Base-by-base conservation (phyloP, 2,113 vertebrate genomes). In the Coturnix japonica region DNA sequence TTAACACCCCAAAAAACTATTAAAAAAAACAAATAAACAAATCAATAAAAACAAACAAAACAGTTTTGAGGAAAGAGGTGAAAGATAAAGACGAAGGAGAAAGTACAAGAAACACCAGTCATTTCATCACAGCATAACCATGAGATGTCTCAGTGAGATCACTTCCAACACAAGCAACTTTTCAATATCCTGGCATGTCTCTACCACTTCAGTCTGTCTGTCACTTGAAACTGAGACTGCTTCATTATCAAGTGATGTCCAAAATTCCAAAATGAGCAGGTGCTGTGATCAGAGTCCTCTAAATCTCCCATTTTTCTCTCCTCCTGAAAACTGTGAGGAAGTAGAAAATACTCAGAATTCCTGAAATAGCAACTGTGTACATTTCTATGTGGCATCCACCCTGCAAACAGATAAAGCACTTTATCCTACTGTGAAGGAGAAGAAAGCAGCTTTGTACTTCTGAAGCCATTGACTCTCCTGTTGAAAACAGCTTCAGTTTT, bases 191-290 rank as follows among this genome's bases (percentile, higher is more conserved):
- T 35, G 39, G 15, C n/a, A 49, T 16, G 4, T 82, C 57, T 39
- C 2, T 16, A 77, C 10, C 18, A 23, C 44, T 72, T 21, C 1
- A 2, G 1, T 47, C 59, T 72, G 13, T 81, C 61, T 43, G 1
- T 26, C 64, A 39, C 41, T 67, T 43, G n/a, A 37, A 31, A 43
- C 12, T 2, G 2, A 76, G 41, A 15, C 9, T 8, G 7, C 16
- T 53, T 86, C 18, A 17, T 4, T 59, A 9, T 28, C 0, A 0
- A 19, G 22, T 37, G 28, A 7, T 25, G n/a, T 51, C 26, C 33
- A 72, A 25, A 89, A 56, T 72, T 51, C 26, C 33, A 72, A 25
- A 89, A 56, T 72, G 7, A 4, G 2, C 3, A 23, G 9, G 4
- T 63, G 9, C 13, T 87, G 8, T 35, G 49, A 65, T 13, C 5